Evolutionary conservation across 2,113 vertebrate species (phyloP), one percentile per base, ranked within the genome.

Genomic region (Callopanchax toddi): DNA sequence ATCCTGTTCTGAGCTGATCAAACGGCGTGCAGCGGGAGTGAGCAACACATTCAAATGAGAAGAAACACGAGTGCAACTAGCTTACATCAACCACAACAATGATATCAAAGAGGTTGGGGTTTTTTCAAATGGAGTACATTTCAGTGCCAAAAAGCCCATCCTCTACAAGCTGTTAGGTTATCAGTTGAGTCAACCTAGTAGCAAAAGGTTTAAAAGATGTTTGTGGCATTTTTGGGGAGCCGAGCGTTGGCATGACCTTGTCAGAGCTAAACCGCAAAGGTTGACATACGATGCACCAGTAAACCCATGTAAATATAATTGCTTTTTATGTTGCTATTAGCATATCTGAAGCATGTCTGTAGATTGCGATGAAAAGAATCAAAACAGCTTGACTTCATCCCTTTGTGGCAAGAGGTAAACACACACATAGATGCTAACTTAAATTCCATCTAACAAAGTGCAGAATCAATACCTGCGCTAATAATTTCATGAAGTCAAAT

Each of bases 381-480:
- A 61, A 39, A 43, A 59, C n/a, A 71, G 39, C 26, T 58, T 62
- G 15, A 61, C 67, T 58, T 81, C 52, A 66, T 76, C 67, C 50
- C 53, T 51, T 56, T 46, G 48, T 23, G 56, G 49, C 46, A 46
- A 76, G 60, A 58, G 51, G 37, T 37, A n/a, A n/a, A 56, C 49
- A 70, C 52, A 32, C 29, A 6, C 29, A 12, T 60, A 64, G 71
- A 45, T 48, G 54, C 62, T 70, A 60, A 66, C 67, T 70, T 60
- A 84, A 87, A 77, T 70, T 53, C 66, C 49, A 80, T 74, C 73
- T 67, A 74, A 83, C 77, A 64, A 76, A 87, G 82, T 76, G 74
- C 70, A 86, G 80, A 87, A 87, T 88, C 86, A 85, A 89, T 90
- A 88, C 40, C 43, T 56, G 74, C 58, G 83, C 66, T 79, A 79